Base-by-base conservation (phyloP, 2,113 vertebrate genomes). In the Peromyscus californicus region DNA sequence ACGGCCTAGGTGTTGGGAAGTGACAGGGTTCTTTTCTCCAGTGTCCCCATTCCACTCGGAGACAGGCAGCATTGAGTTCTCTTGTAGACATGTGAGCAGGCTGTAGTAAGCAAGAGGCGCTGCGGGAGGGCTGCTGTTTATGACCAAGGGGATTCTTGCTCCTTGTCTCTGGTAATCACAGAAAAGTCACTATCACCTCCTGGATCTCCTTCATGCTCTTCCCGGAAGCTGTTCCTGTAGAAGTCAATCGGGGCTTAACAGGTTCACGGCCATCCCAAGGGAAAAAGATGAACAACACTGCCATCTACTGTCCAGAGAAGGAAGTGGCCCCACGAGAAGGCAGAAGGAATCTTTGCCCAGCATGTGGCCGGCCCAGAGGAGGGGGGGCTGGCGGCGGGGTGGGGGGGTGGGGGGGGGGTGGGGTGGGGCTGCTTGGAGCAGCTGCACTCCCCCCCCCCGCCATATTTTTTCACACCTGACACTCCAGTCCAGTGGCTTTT, bases 291-390 rank as follows among this genome's bases (percentile, higher is more conserved):
- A 26, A 80, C 74, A 83, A 74, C 76, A 92, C 70, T 96, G 97
- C 95, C 96, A 8, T 94, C 97, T 98, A 89, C 97, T 89, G 95
- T 48, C 80, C 70, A 0, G 19, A 26, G 42, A 22, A 24, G 82
- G 72, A 85, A 69, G 26, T 75, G 92, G 24, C 86, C 7, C 63
- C 84, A 33, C 1, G 9, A 45, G 42, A 29, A 48, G 31, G 24
- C 7, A 26, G 21, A 33, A 10, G 63, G 8, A 16, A 29, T 17
- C 59, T 22, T 93, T 42, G 33, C 13, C 45, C 4, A 11, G 70
- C n/a, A 2, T 9, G 0, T 3, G 33, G 89, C 61, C 24, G 12
- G 26, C 67, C 7, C 3, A 22, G 5, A 29, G 22, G 42, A 51
- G 22, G 26, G 24, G 22, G 61, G 17, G 59, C 19, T 48, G 48